phyloP scores from a whole-genome alignment of 1,140 invertebrate species.

The Calycopis cecrops region DNA sequence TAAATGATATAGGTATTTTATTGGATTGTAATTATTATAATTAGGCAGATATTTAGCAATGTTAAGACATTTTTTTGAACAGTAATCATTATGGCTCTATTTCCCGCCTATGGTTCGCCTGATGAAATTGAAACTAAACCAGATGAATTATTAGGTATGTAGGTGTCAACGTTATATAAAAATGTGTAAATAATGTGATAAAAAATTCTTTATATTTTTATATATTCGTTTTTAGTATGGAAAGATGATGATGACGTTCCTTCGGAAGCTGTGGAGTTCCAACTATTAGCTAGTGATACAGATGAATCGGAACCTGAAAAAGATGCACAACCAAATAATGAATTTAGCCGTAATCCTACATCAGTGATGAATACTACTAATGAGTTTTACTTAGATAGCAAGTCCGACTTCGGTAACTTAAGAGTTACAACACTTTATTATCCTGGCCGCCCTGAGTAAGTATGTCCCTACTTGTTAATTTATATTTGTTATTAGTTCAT shows the following conservation, averaged over 20 bases:
- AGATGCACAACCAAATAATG: neutral
- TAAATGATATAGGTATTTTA: too few relatives aligned
- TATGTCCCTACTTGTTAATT: neutral
- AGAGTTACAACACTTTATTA: constrained; percentile 56
- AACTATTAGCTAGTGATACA: constrained; percentile 24
- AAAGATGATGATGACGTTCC: constrained; percentile 9
- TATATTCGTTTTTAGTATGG: constrained; percentile 10
- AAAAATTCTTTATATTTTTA: neutral
- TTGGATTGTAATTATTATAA: too few relatives aligned
- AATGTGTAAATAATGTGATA: neutral
- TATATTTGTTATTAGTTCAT: neutral
- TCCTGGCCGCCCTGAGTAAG: constrained; percentile 53
- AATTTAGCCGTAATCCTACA: neutral
- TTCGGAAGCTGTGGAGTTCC: constrained; percentile 13
- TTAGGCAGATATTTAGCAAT: too few relatives aligned
- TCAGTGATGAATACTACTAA: constrained; percentile 7
- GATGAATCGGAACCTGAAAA: constrained; percentile 17
- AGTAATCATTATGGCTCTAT: constrained; percentile 19
- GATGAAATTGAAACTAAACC: constrained; percentile 6
- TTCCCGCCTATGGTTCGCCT: constrained; percentile 20
- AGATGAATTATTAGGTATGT: constrained; percentile 10
- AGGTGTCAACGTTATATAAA: neutral
- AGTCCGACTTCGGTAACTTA: constrained; percentile 45
- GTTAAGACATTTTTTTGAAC: too few relatives aligned
- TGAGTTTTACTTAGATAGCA: constrained; percentile 44